These are phyloP conservation scores for Ptilorrhoa leucosticta DNA, from an alignment of 2,113 vertebrate species.

Conservation along the genomic window DNA sequence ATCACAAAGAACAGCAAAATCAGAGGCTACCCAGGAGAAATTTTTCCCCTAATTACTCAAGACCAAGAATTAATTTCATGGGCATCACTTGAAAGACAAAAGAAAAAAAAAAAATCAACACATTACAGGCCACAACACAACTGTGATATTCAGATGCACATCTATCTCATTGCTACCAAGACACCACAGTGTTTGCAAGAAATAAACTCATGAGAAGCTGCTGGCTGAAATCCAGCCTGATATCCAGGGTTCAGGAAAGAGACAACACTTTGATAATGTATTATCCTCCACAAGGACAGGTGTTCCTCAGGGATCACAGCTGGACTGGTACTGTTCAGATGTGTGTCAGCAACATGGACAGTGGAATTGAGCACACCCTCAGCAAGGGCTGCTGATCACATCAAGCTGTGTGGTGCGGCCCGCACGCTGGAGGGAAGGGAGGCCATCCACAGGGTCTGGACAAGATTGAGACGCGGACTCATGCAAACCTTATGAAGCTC, in stretches of 20 bases:
- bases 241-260: background rate
- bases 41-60: background rate
- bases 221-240: background rate
- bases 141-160: background rate
- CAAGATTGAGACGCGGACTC: background rate
- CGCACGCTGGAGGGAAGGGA: background rate
- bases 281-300: background rate
- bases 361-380: background rate
- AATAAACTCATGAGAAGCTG: background rate
- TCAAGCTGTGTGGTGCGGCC: background rate
- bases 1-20: background rate
- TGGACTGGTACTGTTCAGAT: background rate
- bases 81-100: background rate
- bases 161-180: background rate
- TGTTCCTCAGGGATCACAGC: background rate
- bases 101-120: background rate
- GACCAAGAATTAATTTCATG: background rate
- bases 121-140: background rate
- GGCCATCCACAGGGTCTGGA: background rate
- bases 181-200: background rate
- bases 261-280: background rate
- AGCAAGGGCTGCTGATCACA: background rate
- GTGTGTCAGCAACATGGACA: background rate
- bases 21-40: background rate
- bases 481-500: background rate